Base-by-base conservation (phyloP, 2,113 vertebrate species). In the Myodes glareolus region DNA sequence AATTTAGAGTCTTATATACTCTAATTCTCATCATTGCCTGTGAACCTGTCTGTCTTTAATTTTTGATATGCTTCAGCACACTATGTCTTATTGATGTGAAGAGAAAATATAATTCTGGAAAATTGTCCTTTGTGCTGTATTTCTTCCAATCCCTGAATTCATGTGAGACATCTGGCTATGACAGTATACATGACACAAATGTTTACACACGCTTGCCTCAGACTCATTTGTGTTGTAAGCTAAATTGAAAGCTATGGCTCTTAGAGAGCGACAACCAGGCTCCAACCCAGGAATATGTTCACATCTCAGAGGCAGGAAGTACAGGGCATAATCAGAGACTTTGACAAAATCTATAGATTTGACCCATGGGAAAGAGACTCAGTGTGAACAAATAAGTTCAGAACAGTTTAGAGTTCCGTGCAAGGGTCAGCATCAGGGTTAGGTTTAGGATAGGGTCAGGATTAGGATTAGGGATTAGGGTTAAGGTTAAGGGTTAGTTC, bases 271-370 rank as follows among this genome's bases (percentile, higher is more conserved):
- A 68, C 1, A 76, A 8, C 5, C 10, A 67, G 13, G 36, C 9
- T 72, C 27, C 55, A 36, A 31, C 29, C 5, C 7, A n/a, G 12
- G 0, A 16, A 17, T 75, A 29, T 29, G 5, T 36, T 21, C 31
- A 11, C 42, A 76, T 65, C 31, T 27, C 36, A 21, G 1, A 39
- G 45, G 45, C 3, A 23, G 84, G 10, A 45, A 45, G 14, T 16
- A 8, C 36, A 8, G n/a, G 10, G 0, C 9, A 16, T 33, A 39
- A 70, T 12, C 14, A 47, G 3, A 58, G 4, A 4, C 23, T n/a
- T 7, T 77, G n/a, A 17, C 4, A 61, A 45, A 25, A 67, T 42
- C 4, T 10, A 65, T 45, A 11, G 9, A 3, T 87, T 39, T 73
- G 75, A 65, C 5, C 72, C 9, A 50, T 50, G 50, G 50, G 10